Evolutionary conservation across 2,888 invertebrate species (phyloP).

Genomic region (Euplagia quadripunctaria): DNA sequence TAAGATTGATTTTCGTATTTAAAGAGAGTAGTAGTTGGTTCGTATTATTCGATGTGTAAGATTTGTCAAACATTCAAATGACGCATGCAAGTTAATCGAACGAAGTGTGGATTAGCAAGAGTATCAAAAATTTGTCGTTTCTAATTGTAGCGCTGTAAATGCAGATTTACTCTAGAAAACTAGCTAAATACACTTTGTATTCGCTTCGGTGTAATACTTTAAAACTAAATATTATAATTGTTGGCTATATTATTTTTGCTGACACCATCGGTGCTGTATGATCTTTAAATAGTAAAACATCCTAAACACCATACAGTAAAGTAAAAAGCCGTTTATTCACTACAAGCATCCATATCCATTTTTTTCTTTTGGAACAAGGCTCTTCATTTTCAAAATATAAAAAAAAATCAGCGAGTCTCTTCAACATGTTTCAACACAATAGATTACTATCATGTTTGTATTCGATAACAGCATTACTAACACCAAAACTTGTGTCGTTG

Average conservation of each 20-base stretch:
- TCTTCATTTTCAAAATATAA: not conserved
- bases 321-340: not conserved
- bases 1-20: conserved; percentile 8
- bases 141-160: conserved; percentile 18
- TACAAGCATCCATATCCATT: not conserved
- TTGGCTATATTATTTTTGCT: not conserved
- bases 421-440: not conserved
- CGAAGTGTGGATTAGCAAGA: conserved; percentile 24
- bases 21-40: not conserved
- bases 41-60: conserved; percentile 11
- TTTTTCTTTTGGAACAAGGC: not conserved
- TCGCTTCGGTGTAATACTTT: not conserved
- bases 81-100: conserved; percentile 28
- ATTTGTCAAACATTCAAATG: conserved; percentile 36
- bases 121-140: conserved; percentile 29
- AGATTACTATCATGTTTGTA: not conserved
- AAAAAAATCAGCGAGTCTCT: not conserved
- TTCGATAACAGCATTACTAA: conserved; percentile 1
- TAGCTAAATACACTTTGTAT: not conserved
- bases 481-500: not conserved
- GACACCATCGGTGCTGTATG: not conserved
- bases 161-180: not conserved
- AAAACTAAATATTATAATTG: no score
- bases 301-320: not conserved
- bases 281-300: not conserved